Evolutionary conservation across 2,888 invertebrate genomes (phyloP).

Genomic region (Drosophila melanosoma): DNA sequence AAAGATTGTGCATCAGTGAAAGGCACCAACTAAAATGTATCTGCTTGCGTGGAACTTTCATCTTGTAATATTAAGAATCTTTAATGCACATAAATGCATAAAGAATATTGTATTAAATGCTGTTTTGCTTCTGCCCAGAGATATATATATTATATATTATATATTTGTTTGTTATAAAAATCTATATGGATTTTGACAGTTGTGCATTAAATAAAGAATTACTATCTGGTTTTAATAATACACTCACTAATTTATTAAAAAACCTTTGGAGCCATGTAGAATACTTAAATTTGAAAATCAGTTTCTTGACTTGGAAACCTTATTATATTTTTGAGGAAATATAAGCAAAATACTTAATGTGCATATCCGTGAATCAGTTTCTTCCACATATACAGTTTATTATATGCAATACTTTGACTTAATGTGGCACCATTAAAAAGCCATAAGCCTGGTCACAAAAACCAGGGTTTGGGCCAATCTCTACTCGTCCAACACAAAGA

Average conservation of each 20-base stretch:
- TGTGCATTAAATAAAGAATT: not conserved
- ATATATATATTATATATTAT: not conserved
- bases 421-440: slow-evolving; percentile 59
- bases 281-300: not conserved
- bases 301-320: not conserved
- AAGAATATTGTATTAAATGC: not conserved
- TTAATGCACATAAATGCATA: not conserved
- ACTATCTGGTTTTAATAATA: not conserved
- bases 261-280: not conserved
- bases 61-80: not conserved
- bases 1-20: slow-evolving; percentile 50
- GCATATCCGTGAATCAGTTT: not conserved
- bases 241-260: not conserved
- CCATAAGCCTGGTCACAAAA: slow-evolving; percentile 40
- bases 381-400: not conserved
- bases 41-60: slow-evolving; percentile 44
- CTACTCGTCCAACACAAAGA: slow-evolving; percentile 9
- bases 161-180: not conserved
- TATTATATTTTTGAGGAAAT: not conserved
- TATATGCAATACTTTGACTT: slow-evolving; percentile 26
- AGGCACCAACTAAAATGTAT: slow-evolving; percentile 18
- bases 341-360: not conserved
- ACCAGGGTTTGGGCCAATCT: not conserved
- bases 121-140: not conserved
- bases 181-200: not conserved